Base-by-base conservation (phyloP, 2,888 invertebrate genomes). In the Athripsodes cinereus region DNA sequence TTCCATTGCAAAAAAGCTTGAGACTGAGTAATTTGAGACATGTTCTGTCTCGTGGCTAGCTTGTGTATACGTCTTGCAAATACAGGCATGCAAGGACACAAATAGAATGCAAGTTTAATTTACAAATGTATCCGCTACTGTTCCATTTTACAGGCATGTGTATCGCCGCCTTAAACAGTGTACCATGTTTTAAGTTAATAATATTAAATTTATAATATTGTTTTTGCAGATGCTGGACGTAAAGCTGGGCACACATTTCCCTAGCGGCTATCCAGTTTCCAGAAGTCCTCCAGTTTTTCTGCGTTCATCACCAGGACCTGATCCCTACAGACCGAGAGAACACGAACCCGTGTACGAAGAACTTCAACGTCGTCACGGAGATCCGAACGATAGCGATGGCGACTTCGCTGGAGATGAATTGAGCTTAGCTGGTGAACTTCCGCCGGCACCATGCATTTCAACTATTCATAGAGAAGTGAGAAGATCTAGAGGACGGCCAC, bases 331-430 rank as follows among this genome's bases (percentile, higher is more conserved):
- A 65, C 81, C 81, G 55, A 81, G 83, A 68, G 82, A 83, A 67
- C 75, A 56, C 46, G 90, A 91, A 67, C 90, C 90, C 53, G 86
- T 91, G 21, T 91, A 91, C 73, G 91, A 91, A 74, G 91, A 91
- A 69, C 78, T 92, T 47, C 26, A 26, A 3, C 83, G 82, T 0
- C 77, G 83, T 60, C 85, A 84, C 11, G 79, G 84, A 35, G 79
- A 79, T 66, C 76, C 77, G 34, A 67, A 78, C 21, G 62, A 62
- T 48, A 90, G 89, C 68, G 91, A 90, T 69, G 91, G 91, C 68
- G 90, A 91, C 68, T 90, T 91, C 69, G 90, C 90, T 52, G 91
- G 90, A 73, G 91, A 91, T 69, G 91, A 91, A 69, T 78, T 91
- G 13, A 87, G 81, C 62, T 69, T 82, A 64, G 80, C 77, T 1